phyloP scores from a whole-genome alignment of 1,140 invertebrate species.

The Brachionus angularis region DNA sequence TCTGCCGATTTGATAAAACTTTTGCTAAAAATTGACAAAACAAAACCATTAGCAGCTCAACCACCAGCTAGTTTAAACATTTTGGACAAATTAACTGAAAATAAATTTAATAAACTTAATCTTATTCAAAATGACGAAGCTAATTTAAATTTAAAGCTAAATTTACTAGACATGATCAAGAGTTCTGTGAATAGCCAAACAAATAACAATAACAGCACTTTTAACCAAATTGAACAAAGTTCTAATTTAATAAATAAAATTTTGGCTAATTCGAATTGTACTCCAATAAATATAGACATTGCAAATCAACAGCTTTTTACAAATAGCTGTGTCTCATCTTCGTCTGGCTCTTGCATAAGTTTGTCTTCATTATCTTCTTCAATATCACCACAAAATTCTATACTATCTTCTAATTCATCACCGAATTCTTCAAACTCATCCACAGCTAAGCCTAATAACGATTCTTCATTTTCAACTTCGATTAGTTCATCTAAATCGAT shows the following conservation, averaged over 20 bases:
- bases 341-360: too few relatives aligned
- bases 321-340: conserved; percentile 1
- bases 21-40: conserved; percentile 26
- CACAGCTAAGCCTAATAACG: conserved; percentile 4
- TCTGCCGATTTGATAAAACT: conserved; percentile 25
- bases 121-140: too few relatives aligned
- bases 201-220: too few relatives aligned
- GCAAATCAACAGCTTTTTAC: background rate
- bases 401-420: conserved; percentile 19
- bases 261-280: background rate
- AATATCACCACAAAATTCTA: background rate
- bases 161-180: too few relatives aligned
- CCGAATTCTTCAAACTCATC: conserved; percentile 22
- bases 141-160: too few relatives aligned
- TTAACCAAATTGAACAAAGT: background rate
- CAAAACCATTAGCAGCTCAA: too few relatives aligned
- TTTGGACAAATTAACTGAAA: conserved; percentile 12
- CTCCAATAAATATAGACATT: conserved; percentile 2
- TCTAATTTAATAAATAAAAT: background rate
- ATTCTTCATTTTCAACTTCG: conserved; percentile 19
- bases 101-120: too few relatives aligned
- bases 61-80: too few relatives aligned
- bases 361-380: conserved; percentile 27
- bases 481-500: background rate
- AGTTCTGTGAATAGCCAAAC: too few relatives aligned